Evolutionary conservation across 2,888 invertebrate genomes (phyloP).

Genomic region (Euproctis similis): DNA sequence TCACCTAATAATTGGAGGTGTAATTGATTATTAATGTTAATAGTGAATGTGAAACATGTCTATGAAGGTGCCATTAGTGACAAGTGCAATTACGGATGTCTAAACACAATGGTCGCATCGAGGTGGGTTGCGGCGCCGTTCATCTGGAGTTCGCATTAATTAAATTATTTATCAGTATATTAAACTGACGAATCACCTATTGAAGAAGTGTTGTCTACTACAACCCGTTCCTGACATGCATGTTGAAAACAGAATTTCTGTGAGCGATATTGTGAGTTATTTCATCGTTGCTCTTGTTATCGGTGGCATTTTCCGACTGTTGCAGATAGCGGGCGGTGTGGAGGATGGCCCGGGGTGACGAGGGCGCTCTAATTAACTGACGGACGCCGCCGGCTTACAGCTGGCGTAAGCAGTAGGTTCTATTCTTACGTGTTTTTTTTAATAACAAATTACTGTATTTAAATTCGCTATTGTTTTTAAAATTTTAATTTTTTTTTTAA

Average conservation of each 20-base stretch:
- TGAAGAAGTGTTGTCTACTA: constrained; percentile 17
- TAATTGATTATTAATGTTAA: constrained; percentile 34
- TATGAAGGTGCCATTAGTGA: constrained; percentile 26
- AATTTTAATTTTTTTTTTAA: no score
- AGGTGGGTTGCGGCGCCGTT: constrained; percentile 60
- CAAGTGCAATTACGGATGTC: constrained; percentile 34
- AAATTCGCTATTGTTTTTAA: no score
- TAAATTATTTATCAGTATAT: constrained; percentile 50
- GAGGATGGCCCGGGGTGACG: constrained; percentile 66
- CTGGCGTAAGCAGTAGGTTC: constrained; percentile 68
- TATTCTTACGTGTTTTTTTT: no score
- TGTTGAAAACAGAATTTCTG: no score
- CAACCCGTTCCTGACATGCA: no score
- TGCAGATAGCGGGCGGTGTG: constrained; percentile 66
- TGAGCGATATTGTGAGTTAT: constrained; percentile 22
- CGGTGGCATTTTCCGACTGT: constrained; percentile 67
- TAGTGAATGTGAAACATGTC: constrained; percentile 37
- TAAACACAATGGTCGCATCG: constrained; percentile 46
- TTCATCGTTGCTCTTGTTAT: constrained; percentile 58
- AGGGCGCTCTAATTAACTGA: constrained; percentile 67
- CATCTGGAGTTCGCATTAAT: constrained; percentile 58
- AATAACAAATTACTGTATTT: no score
- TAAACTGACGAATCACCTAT: constrained; percentile 26
- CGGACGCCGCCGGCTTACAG: constrained; percentile 70
- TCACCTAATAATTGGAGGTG: constrained; percentile 37